Conservation (phyloP, 2,888 invertebrate genomes). For the Muscina levida region DNA sequence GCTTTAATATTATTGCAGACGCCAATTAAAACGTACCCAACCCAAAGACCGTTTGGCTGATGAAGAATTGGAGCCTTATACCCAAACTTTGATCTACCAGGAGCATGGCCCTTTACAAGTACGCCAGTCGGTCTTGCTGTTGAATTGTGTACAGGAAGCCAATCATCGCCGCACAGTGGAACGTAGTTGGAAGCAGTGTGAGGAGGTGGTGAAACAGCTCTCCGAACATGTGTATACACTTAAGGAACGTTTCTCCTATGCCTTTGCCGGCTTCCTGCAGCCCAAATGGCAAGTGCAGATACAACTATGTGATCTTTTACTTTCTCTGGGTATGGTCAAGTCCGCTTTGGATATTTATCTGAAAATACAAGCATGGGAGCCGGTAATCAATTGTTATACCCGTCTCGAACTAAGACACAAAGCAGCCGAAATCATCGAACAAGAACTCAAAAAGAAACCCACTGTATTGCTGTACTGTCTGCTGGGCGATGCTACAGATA, state of each 20-base stretch:
- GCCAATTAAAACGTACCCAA: slow-evolving; percentile 86
- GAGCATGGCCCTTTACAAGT: slow-evolving; percentile 88
- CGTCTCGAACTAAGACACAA: slow-evolving; percentile 91
- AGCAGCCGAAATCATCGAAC: slow-evolving; percentile 93
- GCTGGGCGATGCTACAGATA: slow-evolving; percentile 92
- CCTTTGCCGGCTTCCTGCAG: slow-evolving; percentile 87
- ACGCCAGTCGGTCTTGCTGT: slow-evolving; percentile 86
- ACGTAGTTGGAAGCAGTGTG: slow-evolving; percentile 92
- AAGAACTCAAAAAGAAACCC: slow-evolving; percentile 88
- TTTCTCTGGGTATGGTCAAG: slow-evolving; percentile 91
- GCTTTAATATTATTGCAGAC: slow-evolving; percentile 80
- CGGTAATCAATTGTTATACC: slow-evolving; percentile 95
- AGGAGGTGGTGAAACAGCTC: slow-evolving; percentile 85
- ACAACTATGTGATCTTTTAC: slow-evolving; percentile 88
- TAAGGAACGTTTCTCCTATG: slow-evolving; percentile 81
- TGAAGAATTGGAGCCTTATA: slow-evolving; percentile 91
- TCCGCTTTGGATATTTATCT: slow-evolving; percentile 90
- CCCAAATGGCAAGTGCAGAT: slow-evolving; percentile 89
- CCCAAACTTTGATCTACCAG: slow-evolving; percentile 84
- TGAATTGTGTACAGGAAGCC: slow-evolving; percentile 89
- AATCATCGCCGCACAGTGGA: slow-evolving; percentile 91
- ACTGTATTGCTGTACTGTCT: slow-evolving; percentile 93
- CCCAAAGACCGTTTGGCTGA: slow-evolving; percentile 89
- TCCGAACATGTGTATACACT: slow-evolving; percentile 74
- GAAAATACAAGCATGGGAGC: slow-evolving; percentile 92